Evolutionary conservation across 1,140 invertebrate species (phyloP).

Genomic region (Camponotus vicinus): DNA sequence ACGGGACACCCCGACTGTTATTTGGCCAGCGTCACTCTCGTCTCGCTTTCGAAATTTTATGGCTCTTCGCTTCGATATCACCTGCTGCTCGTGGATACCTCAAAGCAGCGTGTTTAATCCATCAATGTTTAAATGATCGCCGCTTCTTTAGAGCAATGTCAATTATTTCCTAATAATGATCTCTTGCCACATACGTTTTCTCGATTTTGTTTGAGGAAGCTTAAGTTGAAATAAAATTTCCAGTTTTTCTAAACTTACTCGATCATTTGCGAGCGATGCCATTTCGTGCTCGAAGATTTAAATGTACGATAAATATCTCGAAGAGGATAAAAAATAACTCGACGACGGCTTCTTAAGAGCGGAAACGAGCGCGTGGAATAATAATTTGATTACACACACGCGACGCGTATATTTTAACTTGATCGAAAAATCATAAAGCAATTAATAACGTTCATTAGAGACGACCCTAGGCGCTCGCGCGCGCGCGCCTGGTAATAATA

Average conservation of each 20-base stretch:
- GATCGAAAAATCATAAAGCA: conserved; percentile 85
- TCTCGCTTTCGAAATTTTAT: conserved; percentile 62
- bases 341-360: conserved; percentile 4
- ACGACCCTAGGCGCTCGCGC: neutral
- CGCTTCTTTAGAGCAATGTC: neutral
- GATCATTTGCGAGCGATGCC: neutral
- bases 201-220: neutral
- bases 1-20: conserved; percentile 69
- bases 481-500: conserved; percentile 69
- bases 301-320: neutral
- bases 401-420: conserved; percentile 75
- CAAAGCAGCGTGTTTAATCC: neutral
- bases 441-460: conserved; percentile 86
- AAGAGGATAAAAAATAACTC: neutral
- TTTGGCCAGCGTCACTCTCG: conserved; percentile 68
- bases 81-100: conserved; percentile 62
- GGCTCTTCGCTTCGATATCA: conserved; percentile 59
- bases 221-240: neutral
- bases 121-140: conserved; percentile 5
- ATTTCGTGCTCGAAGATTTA: conserved; percentile 28
- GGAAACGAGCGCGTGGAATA: conserved; percentile 77
- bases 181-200: neutral
- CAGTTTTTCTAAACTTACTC: neutral
- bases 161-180: conserved; percentile 6
- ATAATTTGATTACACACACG: conserved; percentile 78